phyloP scores from a whole-genome alignment of 2,113 vertebrate genomes.

The Odontesthes bonariensis region DNA sequence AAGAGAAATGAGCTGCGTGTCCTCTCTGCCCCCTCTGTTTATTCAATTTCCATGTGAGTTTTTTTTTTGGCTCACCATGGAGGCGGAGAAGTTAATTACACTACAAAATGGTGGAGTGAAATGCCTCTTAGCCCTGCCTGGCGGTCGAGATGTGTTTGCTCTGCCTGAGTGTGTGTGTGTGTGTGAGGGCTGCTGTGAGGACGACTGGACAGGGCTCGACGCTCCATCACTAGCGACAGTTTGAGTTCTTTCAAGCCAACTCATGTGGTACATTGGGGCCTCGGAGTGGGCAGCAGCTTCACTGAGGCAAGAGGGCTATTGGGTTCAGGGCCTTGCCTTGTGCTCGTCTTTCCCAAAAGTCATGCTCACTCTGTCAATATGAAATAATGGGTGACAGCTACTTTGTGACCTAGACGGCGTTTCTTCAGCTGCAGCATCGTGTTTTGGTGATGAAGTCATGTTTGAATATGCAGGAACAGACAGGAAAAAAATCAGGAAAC shows the following conservation, averaged over 20 bases:
- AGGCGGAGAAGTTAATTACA: slow-evolving; percentile 67
- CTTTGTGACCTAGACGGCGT: slow-evolving; percentile 5
- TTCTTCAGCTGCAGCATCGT: not conserved
- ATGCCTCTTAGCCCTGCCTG: slow-evolving; percentile 51
- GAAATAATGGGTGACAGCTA: not conserved
- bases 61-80: slow-evolving; percentile 53
- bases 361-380: not conserved
- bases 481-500: not conserved
- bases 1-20: slow-evolving; percentile 74
- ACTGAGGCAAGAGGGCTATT: slow-evolving; percentile 41
- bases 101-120: slow-evolving; percentile 58
- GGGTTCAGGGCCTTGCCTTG: slow-evolving; percentile 48
- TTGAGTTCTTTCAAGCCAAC: slow-evolving; percentile 48
- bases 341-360: slow-evolving; percentile 4
- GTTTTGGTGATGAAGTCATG: slow-evolving; percentile 13
- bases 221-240: slow-evolving; percentile 35
- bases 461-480: not conserved
- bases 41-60: slow-evolving; percentile 66
- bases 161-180: slow-evolving; percentile 72
- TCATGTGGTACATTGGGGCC: slow-evolving; percentile 22
- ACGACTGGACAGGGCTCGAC: slow-evolving; percentile 35
- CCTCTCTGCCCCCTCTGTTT: slow-evolving; percentile 67
- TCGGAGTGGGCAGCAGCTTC: slow-evolving; percentile 19
- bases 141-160: slow-evolving; percentile 69
- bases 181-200: slow-evolving; percentile 68